Conservation (phyloP, 2,888 invertebrate genomes). For the Amblyjoppa fuscipennis region DNA sequence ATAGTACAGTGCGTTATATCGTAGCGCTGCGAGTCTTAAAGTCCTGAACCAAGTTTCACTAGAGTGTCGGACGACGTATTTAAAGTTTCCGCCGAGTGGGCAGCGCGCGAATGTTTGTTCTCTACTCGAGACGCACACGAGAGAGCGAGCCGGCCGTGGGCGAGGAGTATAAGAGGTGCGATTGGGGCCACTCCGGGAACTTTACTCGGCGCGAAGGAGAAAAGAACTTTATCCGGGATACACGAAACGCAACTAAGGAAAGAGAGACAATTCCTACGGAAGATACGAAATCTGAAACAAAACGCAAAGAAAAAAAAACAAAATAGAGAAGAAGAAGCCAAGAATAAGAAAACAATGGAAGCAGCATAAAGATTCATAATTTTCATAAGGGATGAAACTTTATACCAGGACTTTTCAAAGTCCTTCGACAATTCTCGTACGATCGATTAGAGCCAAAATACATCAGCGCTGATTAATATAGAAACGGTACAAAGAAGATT, state of each 20-base stretch:
- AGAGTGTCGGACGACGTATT: conserved; percentile 63
- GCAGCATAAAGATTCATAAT: neutral
- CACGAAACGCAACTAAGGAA: neutral
- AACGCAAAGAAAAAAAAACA: neutral
- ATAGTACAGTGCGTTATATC: neutral
- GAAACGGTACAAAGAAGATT: too few relatives aligned
- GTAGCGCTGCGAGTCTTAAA: conserved; percentile 34
- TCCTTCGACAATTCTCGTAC: neutral
- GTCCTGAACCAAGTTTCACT: conserved; percentile 56
- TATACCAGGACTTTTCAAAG: neutral
- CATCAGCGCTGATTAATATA: too few relatives aligned
- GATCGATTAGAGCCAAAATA: neutral
- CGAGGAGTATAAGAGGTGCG: conserved; percentile 28
- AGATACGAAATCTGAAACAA: neutral
- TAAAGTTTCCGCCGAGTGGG: conserved; percentile 66
- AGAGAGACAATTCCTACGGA: neutral
- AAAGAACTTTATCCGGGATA: neutral
- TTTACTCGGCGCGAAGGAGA: neutral
- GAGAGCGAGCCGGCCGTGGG: conserved; percentile 49
- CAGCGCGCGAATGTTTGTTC: conserved; percentile 65
- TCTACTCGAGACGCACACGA: conserved; percentile 44
- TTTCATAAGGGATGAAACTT: neutral
- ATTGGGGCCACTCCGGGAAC: neutral
- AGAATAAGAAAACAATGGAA: neutral
- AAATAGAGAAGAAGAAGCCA: neutral